phyloP scores from a whole-genome alignment of 2,113 vertebrate genomes.

The Hyperoodon ampullatus region DNA sequence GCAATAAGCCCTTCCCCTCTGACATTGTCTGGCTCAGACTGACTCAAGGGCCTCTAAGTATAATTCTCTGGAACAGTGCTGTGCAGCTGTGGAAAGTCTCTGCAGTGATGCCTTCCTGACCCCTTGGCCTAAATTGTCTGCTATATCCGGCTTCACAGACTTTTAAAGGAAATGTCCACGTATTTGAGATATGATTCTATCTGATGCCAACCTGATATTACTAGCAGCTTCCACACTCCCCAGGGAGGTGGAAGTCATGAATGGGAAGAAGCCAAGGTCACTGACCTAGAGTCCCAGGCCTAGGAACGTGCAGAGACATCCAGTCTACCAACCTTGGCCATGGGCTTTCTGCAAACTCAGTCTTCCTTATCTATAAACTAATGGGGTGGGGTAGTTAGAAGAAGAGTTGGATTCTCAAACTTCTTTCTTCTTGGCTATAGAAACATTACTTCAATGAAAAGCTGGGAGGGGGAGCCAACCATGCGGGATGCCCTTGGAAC shows the following conservation, averaged over 20 bases:
- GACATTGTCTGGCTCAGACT: not conserved
- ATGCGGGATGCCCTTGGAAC: not conserved
- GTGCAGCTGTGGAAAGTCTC: conserved; percentile 21
- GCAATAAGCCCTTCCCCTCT: not conserved
- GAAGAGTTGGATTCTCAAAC: not conserved
- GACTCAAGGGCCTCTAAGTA: not conserved
- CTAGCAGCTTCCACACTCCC: not conserved
- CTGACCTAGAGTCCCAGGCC: not conserved
- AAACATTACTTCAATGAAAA: not conserved
- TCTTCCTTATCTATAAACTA: not conserved
- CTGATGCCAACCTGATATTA: not conserved
- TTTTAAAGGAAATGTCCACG: not conserved
- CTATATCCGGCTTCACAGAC: not conserved
- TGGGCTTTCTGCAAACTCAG: not conserved
- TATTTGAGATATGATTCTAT: not conserved
- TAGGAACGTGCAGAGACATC: not conserved
- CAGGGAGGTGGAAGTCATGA: not conserved
- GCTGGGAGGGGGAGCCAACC: not conserved
- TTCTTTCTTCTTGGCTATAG: not conserved
- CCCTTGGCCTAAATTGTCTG: not conserved
- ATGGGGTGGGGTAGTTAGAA: not conserved
- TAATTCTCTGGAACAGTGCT: not conserved
- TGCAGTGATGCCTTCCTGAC: not conserved
- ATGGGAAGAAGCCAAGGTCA: not conserved
- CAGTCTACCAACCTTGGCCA: not conserved